phyloP scores from a whole-genome alignment of 2,113 vertebrate species.

The Alexandromys fortis region DNA sequence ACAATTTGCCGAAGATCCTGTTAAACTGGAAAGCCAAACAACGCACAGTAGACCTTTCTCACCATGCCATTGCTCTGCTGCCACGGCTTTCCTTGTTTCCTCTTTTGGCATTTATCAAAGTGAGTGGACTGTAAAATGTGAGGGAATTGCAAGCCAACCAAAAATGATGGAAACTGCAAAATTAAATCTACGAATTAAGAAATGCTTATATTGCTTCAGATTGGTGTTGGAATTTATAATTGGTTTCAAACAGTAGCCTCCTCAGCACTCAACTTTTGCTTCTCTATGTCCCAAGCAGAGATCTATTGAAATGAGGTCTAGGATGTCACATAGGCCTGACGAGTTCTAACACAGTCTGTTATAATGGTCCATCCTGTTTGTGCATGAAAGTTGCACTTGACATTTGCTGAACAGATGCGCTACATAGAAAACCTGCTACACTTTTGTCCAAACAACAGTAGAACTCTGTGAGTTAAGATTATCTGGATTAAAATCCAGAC shows the following conservation, averaged over 20 bases:
- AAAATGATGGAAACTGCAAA: constrained; percentile 7
- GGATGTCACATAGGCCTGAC: not conserved
- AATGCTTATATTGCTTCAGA: not conserved
- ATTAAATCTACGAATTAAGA: constrained; percentile 2
- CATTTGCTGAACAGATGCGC: constrained; percentile 1
- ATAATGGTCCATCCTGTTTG: not conserved
- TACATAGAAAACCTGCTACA: not conserved
- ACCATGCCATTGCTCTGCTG: not conserved
- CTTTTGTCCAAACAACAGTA: not conserved
- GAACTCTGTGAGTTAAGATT: not conserved
- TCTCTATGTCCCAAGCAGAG: not conserved
- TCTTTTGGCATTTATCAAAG: not conserved
- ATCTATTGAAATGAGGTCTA: not conserved
- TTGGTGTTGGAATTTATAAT: not conserved
- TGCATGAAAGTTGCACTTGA: not conserved
- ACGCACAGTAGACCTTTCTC: not conserved
- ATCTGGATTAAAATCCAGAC: constrained; percentile 16
- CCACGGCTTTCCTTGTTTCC: not conserved
- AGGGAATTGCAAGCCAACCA: not conserved
- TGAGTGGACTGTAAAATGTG: not conserved
- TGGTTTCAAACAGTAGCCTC: not conserved
- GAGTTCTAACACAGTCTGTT: not conserved
- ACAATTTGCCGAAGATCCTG: not conserved
- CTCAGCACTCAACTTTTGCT: not conserved
- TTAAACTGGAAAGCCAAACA: not conserved